Evolutionary conservation across 2,113 vertebrate genomes (phyloP).

Genomic region (Erinaceus europaeus): DNA sequence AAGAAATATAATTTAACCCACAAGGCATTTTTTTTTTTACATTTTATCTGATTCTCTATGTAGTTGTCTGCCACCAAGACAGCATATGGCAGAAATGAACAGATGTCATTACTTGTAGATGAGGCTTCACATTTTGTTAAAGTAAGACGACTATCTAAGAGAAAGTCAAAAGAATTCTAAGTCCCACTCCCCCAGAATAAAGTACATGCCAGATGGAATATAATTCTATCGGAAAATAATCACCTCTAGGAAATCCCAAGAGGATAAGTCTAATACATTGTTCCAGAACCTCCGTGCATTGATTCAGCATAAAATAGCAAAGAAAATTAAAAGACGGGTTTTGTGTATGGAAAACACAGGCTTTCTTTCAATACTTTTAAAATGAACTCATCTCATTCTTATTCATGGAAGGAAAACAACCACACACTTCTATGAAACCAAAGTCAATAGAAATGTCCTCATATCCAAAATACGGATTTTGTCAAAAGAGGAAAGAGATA

Average conservation of each 20-base stretch:
- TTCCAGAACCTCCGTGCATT: conserved; percentile 10
- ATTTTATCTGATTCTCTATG: neutral
- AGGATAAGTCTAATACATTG: conserved; percentile 44
- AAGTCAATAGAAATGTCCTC: conserved; percentile 54
- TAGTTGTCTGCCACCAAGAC: conserved; percentile 13
- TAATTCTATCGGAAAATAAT: conserved; percentile 56
- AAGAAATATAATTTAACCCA: conserved; percentile 10
- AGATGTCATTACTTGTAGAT: conserved; percentile 33
- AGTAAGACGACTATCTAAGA: conserved; percentile 27
- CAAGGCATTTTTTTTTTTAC: neutral
- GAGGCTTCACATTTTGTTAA: conserved; percentile 27
- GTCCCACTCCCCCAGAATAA: conserved; percentile 22
- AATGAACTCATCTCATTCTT: conserved; percentile 64
- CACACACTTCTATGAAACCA: conserved; percentile 51
- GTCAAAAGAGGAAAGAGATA: conserved; percentile 3
- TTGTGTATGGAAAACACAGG: conserved; percentile 37
- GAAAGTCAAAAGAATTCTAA: conserved; percentile 57
- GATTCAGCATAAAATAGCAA: conserved; percentile 27
- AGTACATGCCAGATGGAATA: conserved; percentile 17
- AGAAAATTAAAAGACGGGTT: conserved; percentile 58
- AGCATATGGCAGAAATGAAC: conserved; percentile 37
- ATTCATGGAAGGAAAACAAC: conserved; percentile 59
- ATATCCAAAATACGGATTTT: conserved; percentile 55
- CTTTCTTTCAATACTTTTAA: conserved; percentile 65
- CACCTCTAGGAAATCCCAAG: conserved; percentile 48